phyloP scores from a whole-genome alignment of 35 echinoderm and acorn worm genomes.

The Hemicentrotus pulcherrimus region DNA sequence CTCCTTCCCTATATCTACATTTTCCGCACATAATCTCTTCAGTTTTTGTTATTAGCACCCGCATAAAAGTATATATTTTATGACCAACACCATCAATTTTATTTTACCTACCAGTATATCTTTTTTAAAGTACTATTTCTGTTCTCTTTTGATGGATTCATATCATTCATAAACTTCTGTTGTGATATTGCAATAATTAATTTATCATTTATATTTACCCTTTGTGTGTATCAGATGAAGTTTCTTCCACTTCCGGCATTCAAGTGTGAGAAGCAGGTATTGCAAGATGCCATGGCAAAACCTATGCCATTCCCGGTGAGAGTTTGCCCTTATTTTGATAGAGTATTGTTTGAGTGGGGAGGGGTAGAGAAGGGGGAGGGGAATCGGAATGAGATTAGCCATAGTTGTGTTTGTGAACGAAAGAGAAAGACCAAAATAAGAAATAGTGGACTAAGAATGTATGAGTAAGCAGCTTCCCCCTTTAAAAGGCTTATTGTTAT shows the following conservation, averaged over 20 bases:
- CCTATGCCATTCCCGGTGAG: conserved; percentile 81
- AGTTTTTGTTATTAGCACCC: no score
- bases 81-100: no score
- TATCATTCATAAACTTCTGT: not conserved
- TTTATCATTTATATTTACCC: not conserved
- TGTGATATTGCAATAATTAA: not conserved
- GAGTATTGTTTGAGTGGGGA: not conserved
- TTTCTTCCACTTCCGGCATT: conserved; percentile 72
- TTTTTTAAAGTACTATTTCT: no score
- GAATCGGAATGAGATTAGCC: no score
- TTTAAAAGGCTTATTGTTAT: no score
- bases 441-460: not conserved
- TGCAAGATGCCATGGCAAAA: conserved; percentile 70
- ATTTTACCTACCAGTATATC: no score
- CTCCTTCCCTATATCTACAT: no score
- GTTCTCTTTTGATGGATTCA: no score
- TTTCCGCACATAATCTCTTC: no score
- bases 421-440: not conserved
- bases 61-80: no score
- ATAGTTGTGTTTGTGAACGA: not conserved
- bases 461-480: no score
- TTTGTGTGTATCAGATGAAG: conserved; percentile 50
- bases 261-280: conserved; percentile 58
- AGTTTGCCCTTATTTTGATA: not conserved
- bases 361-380: not conserved